Base-by-base conservation (phyloP, 2,797 vertebrate species). In the Mionectes olivaceus region DNA sequence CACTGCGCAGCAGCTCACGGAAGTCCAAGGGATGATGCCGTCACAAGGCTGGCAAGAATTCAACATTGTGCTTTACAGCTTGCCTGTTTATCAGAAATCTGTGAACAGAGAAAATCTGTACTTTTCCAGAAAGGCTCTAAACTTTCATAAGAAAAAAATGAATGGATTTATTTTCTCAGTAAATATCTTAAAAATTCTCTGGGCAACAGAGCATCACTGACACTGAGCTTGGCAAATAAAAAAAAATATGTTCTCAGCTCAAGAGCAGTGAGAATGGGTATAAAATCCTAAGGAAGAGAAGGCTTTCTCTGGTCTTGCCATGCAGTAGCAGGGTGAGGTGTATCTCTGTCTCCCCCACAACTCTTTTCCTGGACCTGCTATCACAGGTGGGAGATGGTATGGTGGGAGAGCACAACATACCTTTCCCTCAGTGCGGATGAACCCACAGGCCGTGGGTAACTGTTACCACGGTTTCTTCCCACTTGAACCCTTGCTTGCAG, bases 31-130 rank as follows among this genome's bases (percentile, higher is more conserved):
- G 71, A 63, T 93, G 88, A 82, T 90, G 83, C 81, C 22, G 11
- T 89, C 83, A 82, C 68, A 83, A 76, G 90, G 78, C 93, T 97
- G 96, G 94, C 90, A 87, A 5, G 57, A 74, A 69, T 64, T 94
- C 93, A 94, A 60, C 69, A 32, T 91, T 39, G 19, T 93, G 94
- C 87, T 92, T 89, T 92, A 69, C 84, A 91, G 83, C 84, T 85
- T 95, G 94, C 64, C 74, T 75, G 56, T 91, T 91, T 87, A 89
- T 89, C 75, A 87, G 87, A 67, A 89, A 92, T 68, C 79, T 69
- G 76, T 55, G 69, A 87, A 85, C 35, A 64, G 32, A 75, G 79
- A 83, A 95, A 91, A 94, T 68, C 67, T 37, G 83, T 41, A 7
- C 68, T 80, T 87, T 75, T 90, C 68, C 89, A 83, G 65, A 19